Percentiles rank a stretch among this genome's conserved stretches.
Evolutionary conservation across 2,888 invertebrate species (phyloP).

Genomic region (Ashinkailepas kermadecensis): DNA sequence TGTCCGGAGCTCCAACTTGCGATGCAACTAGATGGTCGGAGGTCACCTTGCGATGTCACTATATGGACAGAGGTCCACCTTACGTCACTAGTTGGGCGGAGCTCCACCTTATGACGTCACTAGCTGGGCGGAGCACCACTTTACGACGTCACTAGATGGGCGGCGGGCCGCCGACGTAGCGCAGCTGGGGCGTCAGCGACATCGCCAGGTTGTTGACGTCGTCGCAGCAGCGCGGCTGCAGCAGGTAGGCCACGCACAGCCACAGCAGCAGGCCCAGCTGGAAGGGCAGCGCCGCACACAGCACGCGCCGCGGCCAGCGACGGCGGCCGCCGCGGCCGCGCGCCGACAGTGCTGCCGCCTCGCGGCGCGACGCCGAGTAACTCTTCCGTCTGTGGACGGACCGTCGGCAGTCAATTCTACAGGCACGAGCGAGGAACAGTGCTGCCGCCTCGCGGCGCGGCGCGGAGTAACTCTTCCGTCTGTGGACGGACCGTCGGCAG

Average conservation of each 20-base stretch:
- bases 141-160: background rate
- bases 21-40: no score
- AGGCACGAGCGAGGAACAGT: slow-evolving; percentile 53
- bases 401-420: no score
- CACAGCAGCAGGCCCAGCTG: slow-evolving; percentile 65
- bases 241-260: slow-evolving; percentile 62
- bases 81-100: no score
- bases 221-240: slow-evolving; percentile 70
- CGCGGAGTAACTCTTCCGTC: slow-evolving; percentile 51
- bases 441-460: slow-evolving; percentile 57
- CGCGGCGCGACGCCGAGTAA: slow-evolving; percentile 49
- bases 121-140: no score
- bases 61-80: no score
- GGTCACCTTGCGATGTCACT: no score
- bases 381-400: slow-evolving; percentile 47
- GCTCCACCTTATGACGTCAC: no score
- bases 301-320: slow-evolving; percentile 62
- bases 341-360: slow-evolving; percentile 59
- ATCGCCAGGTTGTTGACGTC: slow-evolving; percentile 65
- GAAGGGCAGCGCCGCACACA: slow-evolving; percentile 62
- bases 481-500: slow-evolving; percentile 34
- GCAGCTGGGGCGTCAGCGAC: slow-evolving; percentile 68
- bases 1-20: no score
- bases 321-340: slow-evolving; percentile 51
- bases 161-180: slow-evolving; percentile 66